phyloP scores from a whole-genome alignment of 2,888 invertebrate genomes.

The Stenodera caucasica region DNA sequence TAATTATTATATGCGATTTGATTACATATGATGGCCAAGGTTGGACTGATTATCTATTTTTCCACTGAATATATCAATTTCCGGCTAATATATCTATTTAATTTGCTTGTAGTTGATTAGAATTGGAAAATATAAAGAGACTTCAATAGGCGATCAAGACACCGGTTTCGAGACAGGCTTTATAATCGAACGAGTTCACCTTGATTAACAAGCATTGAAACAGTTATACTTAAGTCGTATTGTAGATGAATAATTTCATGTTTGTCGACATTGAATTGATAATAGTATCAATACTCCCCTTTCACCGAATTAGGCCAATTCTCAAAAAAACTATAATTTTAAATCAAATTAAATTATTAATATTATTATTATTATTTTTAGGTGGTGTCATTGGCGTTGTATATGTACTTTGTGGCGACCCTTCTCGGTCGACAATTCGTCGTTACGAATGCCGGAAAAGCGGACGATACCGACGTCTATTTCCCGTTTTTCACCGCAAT shows the following conservation, averaged over 20 bases:
- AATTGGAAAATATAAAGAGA: neutral
- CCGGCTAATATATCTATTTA: neutral
- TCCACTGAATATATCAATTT: neutral
- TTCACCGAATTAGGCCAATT: no score
- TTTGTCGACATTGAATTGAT: neutral
- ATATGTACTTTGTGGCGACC: slow-evolving; percentile 88
- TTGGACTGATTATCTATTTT: neutral
- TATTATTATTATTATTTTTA: slow-evolving; percentile 54
- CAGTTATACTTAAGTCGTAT: slow-evolving; percentile 1
- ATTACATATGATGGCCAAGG: slow-evolving; percentile 3
- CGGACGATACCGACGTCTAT: slow-evolving; percentile 77
- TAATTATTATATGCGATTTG: neutral
- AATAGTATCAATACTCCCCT: neutral
- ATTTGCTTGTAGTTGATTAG: neutral
- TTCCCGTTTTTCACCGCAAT: slow-evolving; percentile 89
- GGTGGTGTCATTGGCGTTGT: slow-evolving; percentile 91
- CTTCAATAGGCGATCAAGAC: slow-evolving; percentile 7
- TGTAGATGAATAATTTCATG: neutral
- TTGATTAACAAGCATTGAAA: neutral
- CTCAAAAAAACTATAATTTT: no score
- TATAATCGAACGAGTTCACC: slow-evolving; percentile 3
- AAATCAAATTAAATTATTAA: no score
- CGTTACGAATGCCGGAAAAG: slow-evolving; percentile 58
- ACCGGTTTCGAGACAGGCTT: neutral
- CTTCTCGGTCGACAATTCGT: slow-evolving; percentile 86